Evolutionary conservation across 2,888 invertebrate genomes (phyloP).

Genomic region (Agrochola macilenta): DNA sequence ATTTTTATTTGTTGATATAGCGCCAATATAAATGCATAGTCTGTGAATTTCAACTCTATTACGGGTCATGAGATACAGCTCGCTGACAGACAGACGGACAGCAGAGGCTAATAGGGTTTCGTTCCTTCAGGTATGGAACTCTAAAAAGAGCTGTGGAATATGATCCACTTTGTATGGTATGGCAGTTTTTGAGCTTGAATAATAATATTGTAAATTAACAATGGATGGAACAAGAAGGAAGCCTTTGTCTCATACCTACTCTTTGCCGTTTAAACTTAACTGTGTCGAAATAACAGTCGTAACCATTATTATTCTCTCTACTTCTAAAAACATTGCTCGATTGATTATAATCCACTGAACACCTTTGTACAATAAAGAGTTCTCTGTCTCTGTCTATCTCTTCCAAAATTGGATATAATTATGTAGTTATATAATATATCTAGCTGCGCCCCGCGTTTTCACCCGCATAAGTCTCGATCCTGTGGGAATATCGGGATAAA

Average conservation of each 20-base stretch:
- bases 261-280: not conserved
- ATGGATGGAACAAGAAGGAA: not conserved
- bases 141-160: no score
- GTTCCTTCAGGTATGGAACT: no score
- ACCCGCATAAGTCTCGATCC: no score
- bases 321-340: not conserved
- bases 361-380: not conserved
- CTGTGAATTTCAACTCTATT: no score
- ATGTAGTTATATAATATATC: not conserved
- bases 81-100: no score
- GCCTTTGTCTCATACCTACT: no score
- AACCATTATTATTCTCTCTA: not conserved
- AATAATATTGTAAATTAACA: not conserved
- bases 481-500: not conserved
- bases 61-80: no score
- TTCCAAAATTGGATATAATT: not conserved
- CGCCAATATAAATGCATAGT: no score
- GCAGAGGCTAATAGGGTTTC: no score
- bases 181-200: not conserved
- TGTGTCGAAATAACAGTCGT: not conserved
- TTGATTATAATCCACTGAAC: not conserved
- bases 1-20: no score
- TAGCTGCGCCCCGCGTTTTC: no score
- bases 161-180: no score
- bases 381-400: not conserved